These are phyloP conservation scores for Drosophila paramelanica DNA, from an alignment of 2,888 invertebrate species.

Conservation along the genomic window DNA sequence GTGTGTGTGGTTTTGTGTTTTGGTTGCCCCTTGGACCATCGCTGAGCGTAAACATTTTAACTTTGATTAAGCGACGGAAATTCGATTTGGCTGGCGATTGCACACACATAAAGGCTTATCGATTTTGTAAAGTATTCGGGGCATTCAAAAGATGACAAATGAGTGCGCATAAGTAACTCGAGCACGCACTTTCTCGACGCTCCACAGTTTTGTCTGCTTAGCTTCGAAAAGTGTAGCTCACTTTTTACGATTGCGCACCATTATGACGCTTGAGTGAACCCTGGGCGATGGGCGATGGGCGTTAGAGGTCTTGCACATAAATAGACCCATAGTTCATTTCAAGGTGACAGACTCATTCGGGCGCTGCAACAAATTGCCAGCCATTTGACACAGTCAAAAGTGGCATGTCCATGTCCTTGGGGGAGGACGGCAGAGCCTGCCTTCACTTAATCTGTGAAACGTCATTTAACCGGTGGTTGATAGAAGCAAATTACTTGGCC, in stretches of 20 bases:
- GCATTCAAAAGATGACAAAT: constrained; percentile 69
- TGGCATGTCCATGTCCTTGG: constrained; percentile 6
- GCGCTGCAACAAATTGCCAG: constrained; percentile 72
- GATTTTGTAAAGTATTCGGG: constrained; percentile 44
- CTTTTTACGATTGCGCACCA: constrained; percentile 47
- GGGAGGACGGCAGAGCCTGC: background rate
- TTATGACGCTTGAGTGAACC: constrained; percentile 51
- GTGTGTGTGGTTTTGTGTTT: constrained; percentile 12
- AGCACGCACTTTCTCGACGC: constrained; percentile 24
- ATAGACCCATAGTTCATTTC: constrained; percentile 62
- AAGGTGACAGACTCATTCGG: constrained; percentile 74
- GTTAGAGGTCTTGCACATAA: constrained; percentile 33
- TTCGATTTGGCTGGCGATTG: constrained; percentile 68
- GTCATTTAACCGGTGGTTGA: constrained; percentile 38
- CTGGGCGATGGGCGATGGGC: constrained; percentile 1
- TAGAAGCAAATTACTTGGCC: constrained; percentile 46
- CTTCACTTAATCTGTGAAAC: constrained; percentile 55
- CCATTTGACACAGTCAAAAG: constrained; percentile 74
- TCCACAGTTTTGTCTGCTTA: constrained; percentile 19
- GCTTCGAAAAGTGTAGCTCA: constrained; percentile 38
- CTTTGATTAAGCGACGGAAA: constrained; percentile 76
- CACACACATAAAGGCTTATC: constrained; percentile 53
- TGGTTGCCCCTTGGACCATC: constrained; percentile 45
- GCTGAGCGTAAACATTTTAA: constrained; percentile 64
- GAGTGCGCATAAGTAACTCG: constrained; percentile 55